Conservation (phyloP, 2,113 vertebrate species). For the Dasyprocta punctata region DNA sequence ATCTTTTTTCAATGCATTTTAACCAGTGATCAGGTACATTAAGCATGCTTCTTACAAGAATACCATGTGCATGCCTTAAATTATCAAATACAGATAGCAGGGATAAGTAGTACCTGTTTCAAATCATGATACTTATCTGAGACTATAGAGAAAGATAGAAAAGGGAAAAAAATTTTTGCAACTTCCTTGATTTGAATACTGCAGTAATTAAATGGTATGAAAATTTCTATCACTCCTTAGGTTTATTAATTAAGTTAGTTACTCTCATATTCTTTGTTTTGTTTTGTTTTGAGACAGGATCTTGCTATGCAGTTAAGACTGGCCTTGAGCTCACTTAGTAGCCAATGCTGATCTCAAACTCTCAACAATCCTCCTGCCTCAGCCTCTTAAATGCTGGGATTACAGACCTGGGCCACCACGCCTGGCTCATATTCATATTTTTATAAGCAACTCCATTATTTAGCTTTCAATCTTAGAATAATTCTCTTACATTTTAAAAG, state of each 20-base stretch:
- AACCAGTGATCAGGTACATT: background rate
- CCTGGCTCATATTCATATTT: slow-evolving; percentile 54
- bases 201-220: slow-evolving; percentile 48
- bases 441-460: slow-evolving; percentile 30
- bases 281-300: too few species aligned
- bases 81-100: background rate
- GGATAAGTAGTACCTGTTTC: background rate
- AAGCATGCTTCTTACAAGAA: background rate
- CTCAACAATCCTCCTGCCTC: too few species aligned
- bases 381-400: too few species aligned
- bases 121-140: background rate
- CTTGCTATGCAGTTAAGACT: too few species aligned
- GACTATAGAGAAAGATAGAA: background rate
- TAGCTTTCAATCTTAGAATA: background rate
- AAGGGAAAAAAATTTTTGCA: background rate
- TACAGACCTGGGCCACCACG: too few species aligned
- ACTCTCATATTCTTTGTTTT: slow-evolving; percentile 33
- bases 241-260: slow-evolving; percentile 53
- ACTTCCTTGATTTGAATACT: slow-evolving; percentile 40
- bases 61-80: background rate
- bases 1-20: background rate
- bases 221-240: slow-evolving; percentile 42
- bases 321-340: too few species aligned
- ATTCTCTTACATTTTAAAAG: background rate
- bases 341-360: too few species aligned